phyloP scores from a whole-genome alignment of 1,140 invertebrate species.

The Teleogryllus occipitalis region DNA sequence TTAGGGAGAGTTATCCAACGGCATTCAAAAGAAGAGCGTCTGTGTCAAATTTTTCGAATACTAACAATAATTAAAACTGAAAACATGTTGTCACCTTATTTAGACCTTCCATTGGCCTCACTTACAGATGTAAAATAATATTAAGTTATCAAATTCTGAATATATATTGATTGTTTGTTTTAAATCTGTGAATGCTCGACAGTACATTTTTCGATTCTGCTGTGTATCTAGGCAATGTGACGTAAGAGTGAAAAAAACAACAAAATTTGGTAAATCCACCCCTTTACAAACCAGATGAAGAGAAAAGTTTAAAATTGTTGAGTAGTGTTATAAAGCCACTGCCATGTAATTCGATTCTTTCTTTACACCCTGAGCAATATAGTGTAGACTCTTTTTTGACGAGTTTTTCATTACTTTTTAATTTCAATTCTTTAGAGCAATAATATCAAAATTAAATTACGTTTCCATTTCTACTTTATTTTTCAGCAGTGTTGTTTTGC shows the following conservation, averaged over 20 bases:
- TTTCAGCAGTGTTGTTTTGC: too few species aligned
- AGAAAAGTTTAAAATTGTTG: constrained; percentile 18
- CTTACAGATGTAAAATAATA: background rate
- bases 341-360: too few species aligned
- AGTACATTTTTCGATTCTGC: constrained; percentile 6
- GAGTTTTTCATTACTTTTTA: too few species aligned
- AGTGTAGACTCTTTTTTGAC: too few species aligned
- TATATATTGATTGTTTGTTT: background rate
- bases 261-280: background rate
- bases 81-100: background rate
- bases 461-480: too few species aligned
- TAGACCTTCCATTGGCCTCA: background rate
- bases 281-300: constrained; percentile 2
- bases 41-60: background rate
- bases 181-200: background rate
- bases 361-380: too few species aligned
- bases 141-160: background rate
- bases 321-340: constrained; percentile 13
- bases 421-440: too few species aligned
- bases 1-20: background rate
- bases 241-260: too few species aligned
- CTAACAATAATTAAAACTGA: background rate
- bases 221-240: constrained; percentile 10
- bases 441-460: too few species aligned
- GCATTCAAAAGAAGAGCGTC: background rate